These are phyloP conservation scores for Andrena hattorfiana DNA, from an alignment of 2,888 invertebrate species.

Conservation along the genomic window DNA sequence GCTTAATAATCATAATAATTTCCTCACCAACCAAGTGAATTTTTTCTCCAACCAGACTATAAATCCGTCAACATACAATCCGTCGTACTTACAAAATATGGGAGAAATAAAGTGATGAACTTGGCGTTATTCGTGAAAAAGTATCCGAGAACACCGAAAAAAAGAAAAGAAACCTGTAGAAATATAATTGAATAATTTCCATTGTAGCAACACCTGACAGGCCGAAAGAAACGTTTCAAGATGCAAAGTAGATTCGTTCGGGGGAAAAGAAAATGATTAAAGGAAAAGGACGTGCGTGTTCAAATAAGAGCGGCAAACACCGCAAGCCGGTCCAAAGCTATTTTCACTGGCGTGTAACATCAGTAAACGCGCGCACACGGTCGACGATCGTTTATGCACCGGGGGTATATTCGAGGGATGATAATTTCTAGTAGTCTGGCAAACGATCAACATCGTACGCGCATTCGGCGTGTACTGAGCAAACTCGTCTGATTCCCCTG, in stretches of 20 bases:
- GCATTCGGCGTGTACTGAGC: slow-evolving; percentile 67
- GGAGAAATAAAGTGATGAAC: too few species aligned
- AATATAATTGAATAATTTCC: neutral
- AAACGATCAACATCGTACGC: slow-evolving; percentile 76
- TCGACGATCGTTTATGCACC: slow-evolving; percentile 51
- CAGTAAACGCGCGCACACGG: slow-evolving; percentile 59
- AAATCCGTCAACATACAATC: too few species aligned
- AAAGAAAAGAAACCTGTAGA: neutral
- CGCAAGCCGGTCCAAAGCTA: slow-evolving; percentile 51
- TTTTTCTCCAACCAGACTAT: too few species aligned
- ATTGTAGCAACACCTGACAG: neutral
- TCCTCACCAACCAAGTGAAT: too few species aligned
- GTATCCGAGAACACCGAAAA: neutral
- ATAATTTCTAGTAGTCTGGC: slow-evolving; percentile 75
- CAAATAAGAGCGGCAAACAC: slow-evolving; percentile 58
- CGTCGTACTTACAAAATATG: too few species aligned
- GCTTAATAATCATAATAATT: too few species aligned
- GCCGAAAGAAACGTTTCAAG: neutral
- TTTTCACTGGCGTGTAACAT: slow-evolving; percentile 64
- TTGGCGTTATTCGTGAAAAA: neutral
- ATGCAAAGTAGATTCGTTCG: neutral
- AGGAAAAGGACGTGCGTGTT: slow-evolving; percentile 29
- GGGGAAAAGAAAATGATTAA: slow-evolving; percentile 10
- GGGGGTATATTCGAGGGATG: slow-evolving; percentile 67
- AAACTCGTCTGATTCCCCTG: slow-evolving; percentile 69